phyloP scores from a whole-genome alignment of 2,888 invertebrate genomes.

The Clitarchus hookeri region DNA sequence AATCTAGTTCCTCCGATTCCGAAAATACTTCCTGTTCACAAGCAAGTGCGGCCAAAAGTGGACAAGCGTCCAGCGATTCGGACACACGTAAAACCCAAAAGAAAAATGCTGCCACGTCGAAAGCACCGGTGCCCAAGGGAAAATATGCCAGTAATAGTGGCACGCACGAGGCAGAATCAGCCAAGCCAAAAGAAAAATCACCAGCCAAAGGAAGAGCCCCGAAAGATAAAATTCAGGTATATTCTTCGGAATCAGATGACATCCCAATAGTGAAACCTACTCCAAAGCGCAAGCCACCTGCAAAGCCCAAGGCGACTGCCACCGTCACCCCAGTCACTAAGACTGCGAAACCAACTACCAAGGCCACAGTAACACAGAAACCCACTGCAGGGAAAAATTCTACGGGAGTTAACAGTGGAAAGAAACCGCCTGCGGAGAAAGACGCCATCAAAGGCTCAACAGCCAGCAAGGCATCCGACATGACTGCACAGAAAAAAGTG shows the following conservation, averaged over 20 bases:
- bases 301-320: constrained; percentile 67
- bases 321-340: constrained; percentile 63
- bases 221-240: constrained; percentile 56
- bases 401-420: constrained; percentile 48
- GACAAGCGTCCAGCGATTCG: constrained; percentile 44
- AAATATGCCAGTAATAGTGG: neutral
- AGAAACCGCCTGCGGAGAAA: constrained; percentile 44
- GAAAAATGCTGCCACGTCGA: constrained; percentile 41
- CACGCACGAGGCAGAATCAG: constrained; percentile 40
- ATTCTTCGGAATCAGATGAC: constrained; percentile 66
- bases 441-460: constrained; percentile 41
- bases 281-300: constrained; percentile 59
- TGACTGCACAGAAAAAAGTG: constrained; percentile 51
- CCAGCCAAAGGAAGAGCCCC: constrained; percentile 41
- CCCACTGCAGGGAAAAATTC: constrained; percentile 49
- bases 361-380: constrained; percentile 51
- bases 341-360: constrained; percentile 53
- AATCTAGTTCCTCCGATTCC: constrained; percentile 49
- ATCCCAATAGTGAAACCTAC: constrained; percentile 51
- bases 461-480: constrained; percentile 45
- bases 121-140: constrained; percentile 19
- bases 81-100: constrained; percentile 44
- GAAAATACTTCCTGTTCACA: constrained; percentile 48
- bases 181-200: constrained; percentile 45
- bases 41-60: constrained; percentile 46